Evolutionary conservation across 1,140 invertebrate genomes (phyloP).

Genomic region (Parasteatoda tepidariorum): DNA sequence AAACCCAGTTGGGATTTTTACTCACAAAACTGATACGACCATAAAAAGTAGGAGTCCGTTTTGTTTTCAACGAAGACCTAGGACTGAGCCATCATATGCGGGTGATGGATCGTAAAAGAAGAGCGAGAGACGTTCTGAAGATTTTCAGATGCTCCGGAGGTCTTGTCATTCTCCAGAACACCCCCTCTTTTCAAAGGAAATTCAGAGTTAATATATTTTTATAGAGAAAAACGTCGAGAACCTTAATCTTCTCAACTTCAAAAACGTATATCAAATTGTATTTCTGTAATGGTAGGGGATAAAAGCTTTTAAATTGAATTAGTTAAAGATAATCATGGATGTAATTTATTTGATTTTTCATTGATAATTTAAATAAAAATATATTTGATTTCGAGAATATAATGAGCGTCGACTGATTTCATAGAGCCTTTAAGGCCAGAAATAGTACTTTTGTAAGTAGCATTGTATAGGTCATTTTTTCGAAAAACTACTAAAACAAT

Average conservation of each 20-base stretch:
- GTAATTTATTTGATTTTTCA: no score
- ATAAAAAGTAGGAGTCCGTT: constrained; percentile 28
- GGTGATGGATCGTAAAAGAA: constrained; percentile 30
- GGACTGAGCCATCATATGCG: neutral
- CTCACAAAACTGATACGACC: constrained; percentile 17
- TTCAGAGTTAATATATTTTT: neutral
- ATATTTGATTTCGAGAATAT: no score
- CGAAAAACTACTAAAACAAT: no score
- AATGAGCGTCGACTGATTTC: no score
- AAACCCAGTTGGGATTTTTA: constrained; percentile 24
- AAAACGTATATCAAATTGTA: neutral
- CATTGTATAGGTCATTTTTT: no score
- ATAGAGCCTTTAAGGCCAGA: no score
- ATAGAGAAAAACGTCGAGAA: neutral
- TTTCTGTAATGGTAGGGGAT: no score
- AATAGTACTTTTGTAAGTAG: no score
- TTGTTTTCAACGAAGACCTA: constrained; percentile 1
- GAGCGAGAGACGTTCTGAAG: constrained; percentile 4
- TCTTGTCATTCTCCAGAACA: neutral
- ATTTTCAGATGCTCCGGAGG: constrained; percentile 3
- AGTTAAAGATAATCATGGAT: no score
- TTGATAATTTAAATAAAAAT: no score
- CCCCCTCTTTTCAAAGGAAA: neutral
- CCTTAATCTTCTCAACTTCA: neutral
- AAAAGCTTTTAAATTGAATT: no score